phyloP scores from a whole-genome alignment of 2,113 vertebrate genomes.

The Andinoacara biseriatus region DNA sequence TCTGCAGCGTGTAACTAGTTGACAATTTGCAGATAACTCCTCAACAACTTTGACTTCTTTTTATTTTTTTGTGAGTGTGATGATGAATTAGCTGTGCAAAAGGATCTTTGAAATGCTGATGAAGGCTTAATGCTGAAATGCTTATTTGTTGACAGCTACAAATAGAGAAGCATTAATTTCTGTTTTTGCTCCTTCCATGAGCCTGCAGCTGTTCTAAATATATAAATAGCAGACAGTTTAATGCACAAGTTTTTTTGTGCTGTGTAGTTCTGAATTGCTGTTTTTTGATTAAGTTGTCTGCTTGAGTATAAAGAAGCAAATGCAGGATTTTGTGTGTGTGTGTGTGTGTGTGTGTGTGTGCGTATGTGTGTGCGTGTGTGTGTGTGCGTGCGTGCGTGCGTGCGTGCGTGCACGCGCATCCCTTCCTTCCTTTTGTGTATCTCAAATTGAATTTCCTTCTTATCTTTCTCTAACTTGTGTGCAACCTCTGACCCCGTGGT shows the following conservation, averaged over 20 bases:
- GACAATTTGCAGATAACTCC: constrained; percentile 30
- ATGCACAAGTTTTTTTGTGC: constrained; percentile 10
- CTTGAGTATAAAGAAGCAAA: neutral
- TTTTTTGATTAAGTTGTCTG: constrained; percentile 22
- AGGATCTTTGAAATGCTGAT: constrained; percentile 39
- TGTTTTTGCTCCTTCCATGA: constrained; percentile 14
- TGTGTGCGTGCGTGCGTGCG: neutral
- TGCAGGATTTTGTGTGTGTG: constrained; percentile 7
- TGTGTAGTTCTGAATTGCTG: neutral
- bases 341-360: neutral
- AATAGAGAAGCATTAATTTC: constrained; percentile 24
- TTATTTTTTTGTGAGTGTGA: neutral
- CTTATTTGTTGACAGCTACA: constrained; percentile 15
- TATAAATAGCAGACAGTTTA: constrained; percentile 13
- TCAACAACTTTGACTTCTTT: constrained; percentile 7
- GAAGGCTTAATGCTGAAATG: constrained; percentile 11
- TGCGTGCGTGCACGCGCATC: neutral
- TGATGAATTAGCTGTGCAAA: constrained; percentile 30
- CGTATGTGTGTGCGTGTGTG: no score
- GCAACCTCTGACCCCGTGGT: constrained; percentile 41
- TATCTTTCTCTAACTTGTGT: constrained; percentile 29
- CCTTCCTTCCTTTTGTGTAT: neutral
- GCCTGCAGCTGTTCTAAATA: constrained; percentile 16
- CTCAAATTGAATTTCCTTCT: constrained; percentile 5
- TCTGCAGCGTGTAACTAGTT: constrained; percentile 38